Percentiles rank a stretch among this genome's conserved stretches.
Evolutionary conservation across 2,113 vertebrate species (phyloP).

Genomic region (Synchiropus splendidus): DNA sequence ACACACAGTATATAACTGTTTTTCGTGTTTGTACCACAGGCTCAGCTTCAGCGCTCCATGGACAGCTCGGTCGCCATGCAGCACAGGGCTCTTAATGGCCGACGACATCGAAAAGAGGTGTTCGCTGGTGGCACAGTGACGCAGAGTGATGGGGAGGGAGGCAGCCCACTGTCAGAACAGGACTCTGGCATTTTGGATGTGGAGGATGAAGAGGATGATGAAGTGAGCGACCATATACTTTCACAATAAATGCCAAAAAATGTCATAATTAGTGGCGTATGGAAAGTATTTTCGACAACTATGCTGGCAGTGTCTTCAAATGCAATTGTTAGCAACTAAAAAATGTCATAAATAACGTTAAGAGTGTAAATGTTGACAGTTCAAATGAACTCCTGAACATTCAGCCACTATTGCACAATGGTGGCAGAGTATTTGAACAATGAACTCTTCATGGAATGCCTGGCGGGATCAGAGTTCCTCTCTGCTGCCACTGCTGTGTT

Average conservation of each 20-base stretch:
- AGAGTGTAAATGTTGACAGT: neutral
- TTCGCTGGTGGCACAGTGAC: conserved; percentile 33
- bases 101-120: conserved; percentile 68
- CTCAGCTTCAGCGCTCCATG: conserved; percentile 83
- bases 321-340: too few relatives aligned
- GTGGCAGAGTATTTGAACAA: conserved; percentile 11
- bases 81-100: conserved; percentile 66
- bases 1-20: too few relatives aligned
- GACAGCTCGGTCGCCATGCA: conserved; percentile 77
- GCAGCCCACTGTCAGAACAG: conserved; percentile 79
- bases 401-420: conserved; percentile 1
- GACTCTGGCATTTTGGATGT: conserved; percentile 90
- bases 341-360: too few relatives aligned
- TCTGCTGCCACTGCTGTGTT: conserved; percentile 22
- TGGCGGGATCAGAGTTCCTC: conserved; percentile 23
- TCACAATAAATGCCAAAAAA: neutral
- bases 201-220: conserved; percentile 87
- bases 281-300: too few relatives aligned
- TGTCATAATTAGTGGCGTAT: too few relatives aligned
- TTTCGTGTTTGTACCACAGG: conserved; percentile 74
- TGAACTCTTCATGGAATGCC: conserved; percentile 30
- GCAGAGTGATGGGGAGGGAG: conserved; percentile 68
- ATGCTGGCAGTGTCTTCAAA: too few relatives aligned
- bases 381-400: neutral
- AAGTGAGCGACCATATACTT: conserved; percentile 54